Evolutionary conservation across 1,140 invertebrate genomes (phyloP).

Genomic region (Achatina immaculata): DNA sequence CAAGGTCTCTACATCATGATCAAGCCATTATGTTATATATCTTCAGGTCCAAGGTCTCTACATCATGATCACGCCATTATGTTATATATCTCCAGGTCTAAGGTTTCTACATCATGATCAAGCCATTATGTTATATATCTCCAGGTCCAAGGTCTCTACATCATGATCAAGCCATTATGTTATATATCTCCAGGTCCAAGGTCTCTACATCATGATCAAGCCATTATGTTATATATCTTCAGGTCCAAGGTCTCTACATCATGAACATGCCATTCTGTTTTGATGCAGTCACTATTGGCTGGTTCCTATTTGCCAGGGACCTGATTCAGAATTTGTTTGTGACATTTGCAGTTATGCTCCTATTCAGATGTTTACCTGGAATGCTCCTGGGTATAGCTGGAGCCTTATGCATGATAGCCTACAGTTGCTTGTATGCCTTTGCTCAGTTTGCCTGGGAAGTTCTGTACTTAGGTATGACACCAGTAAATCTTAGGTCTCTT

Average conservation of each 20-base stretch:
- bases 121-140: too few relatives aligned
- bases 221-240: neutral
- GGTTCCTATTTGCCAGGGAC: constrained; percentile 25
- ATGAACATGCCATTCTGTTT: constrained; percentile 32
- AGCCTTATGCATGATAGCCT: neutral
- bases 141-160: too few relatives aligned
- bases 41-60: too few relatives aligned
- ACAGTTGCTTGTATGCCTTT: constrained; percentile 1
- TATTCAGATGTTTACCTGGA: neutral
- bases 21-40: too few relatives aligned
- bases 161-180: too few relatives aligned
- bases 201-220: too few relatives aligned
- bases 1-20: too few relatives aligned
- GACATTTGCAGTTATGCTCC: neutral
- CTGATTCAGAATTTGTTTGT: neutral
- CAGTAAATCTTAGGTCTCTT: neutral
- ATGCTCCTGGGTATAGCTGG: constrained; percentile 4
- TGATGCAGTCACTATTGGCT: constrained; percentile 19
- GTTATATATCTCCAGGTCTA: too few relatives aligned
- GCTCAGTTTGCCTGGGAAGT: constrained; percentile 9
- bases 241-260: constrained; percentile 13
- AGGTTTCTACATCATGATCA: too few relatives aligned
- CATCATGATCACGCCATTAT: too few relatives aligned
- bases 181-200: too few relatives aligned
- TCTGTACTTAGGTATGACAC: neutral